Percentiles rank a stretch among this genome's conserved stretches.
Conservation (phyloP, 2,888 invertebrate species). For the Leptinotarsa rubiginosa region DNA sequence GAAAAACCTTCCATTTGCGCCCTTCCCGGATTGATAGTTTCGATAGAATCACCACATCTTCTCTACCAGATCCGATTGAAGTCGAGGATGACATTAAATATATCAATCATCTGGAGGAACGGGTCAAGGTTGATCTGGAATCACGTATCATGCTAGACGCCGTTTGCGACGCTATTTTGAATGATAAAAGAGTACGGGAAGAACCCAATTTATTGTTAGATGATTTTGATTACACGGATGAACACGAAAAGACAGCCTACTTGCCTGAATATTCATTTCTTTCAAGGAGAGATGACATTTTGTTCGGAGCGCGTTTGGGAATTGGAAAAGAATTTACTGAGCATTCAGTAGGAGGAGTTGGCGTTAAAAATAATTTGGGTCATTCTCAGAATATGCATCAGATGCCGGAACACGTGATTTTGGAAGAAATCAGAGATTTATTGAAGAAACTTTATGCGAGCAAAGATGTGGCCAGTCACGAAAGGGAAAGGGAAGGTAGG, state of each 20-base stretch:
- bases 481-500: neutral
- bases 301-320: neutral
- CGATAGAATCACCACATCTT: slow-evolving; percentile 19
- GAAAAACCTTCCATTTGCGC: slow-evolving; percentile 43
- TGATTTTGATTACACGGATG: slow-evolving; percentile 24
- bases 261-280: neutral
- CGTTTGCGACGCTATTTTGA: slow-evolving; percentile 49
- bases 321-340: neutral
- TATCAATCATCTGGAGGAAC: slow-evolving; percentile 39
- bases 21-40: slow-evolving; percentile 26
- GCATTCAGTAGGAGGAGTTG: neutral
- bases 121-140: slow-evolving; percentile 36
- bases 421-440: slow-evolving; percentile 16
- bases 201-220: slow-evolving; percentile 26
- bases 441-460: slow-evolving; percentile 14
- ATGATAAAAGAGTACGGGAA: slow-evolving; percentile 9
- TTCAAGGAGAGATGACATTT: neutral
- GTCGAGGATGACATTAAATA: slow-evolving; percentile 43
- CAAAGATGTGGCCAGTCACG: neutral
- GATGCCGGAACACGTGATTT: neutral
- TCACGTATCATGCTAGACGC: slow-evolving; percentile 46
- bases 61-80: slow-evolving; percentile 45
- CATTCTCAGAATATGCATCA: neutral
- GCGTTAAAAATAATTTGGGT: no score
- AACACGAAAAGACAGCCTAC: neutral